These are phyloP conservation scores for Baronia brevicornis DNA, from an alignment of 2,888 invertebrate genomes.

Conservation along the genomic window DNA sequence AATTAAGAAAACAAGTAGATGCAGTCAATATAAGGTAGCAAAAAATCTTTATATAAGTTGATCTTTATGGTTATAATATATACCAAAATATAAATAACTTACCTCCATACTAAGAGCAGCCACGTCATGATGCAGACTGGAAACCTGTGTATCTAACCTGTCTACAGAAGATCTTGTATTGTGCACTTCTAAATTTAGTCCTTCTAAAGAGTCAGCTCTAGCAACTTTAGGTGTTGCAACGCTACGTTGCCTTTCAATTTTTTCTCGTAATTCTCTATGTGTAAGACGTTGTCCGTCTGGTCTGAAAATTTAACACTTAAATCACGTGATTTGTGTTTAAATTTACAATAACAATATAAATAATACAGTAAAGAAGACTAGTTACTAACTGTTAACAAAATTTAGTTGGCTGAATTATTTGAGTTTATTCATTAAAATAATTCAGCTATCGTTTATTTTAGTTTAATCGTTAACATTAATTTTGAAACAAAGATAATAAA, in stretches of 20 bases:
- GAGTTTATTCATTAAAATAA: no score
- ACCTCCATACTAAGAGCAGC: conserved; percentile 89
- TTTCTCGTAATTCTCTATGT: conserved; percentile 74
- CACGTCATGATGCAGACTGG: conserved; percentile 89
- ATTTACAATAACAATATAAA: not conserved
- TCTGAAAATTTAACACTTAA: conserved; percentile 28
- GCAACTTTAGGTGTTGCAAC: conserved; percentile 73
- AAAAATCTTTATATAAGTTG: no score
- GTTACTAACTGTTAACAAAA: no score
- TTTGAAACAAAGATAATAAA: no score
- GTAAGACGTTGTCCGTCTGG: conserved; percentile 56
- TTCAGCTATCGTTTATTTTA: no score
- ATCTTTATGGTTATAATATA: not conserved
- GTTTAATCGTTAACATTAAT: no score
- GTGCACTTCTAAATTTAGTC: conserved; percentile 75
- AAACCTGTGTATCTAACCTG: conserved; percentile 87
- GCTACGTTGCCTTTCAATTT: conserved; percentile 81
- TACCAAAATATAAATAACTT: conserved; percentile 24
- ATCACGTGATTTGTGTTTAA: conserved; percentile 3
- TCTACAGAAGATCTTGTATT: conserved; percentile 78
- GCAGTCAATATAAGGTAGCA: not conserved
- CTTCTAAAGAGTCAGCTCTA: conserved; percentile 77
- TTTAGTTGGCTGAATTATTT: no score
- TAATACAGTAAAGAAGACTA: not conserved
- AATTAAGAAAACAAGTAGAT: no score